These are phyloP conservation scores for Leuciscus waleckii DNA, from an alignment of 2,797 vertebrate genomes.

Conservation along the genomic window DNA sequence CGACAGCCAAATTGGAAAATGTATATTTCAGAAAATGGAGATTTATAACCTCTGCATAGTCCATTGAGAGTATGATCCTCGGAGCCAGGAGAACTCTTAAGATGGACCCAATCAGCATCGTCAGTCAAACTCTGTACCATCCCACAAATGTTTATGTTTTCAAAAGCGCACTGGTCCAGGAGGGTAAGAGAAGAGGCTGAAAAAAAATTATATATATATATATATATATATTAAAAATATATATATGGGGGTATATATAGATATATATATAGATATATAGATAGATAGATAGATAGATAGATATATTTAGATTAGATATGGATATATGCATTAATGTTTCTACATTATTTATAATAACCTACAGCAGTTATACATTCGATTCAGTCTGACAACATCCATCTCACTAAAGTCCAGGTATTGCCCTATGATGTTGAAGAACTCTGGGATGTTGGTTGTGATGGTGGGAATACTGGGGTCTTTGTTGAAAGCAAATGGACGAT, in stretches of 20 bases:
- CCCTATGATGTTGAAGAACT: constrained; percentile 86
- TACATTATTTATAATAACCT: constrained; percentile 64
- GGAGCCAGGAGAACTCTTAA: constrained; percentile 61
- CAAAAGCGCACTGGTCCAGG: constrained; percentile 90
- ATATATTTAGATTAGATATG: no score
- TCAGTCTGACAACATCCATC: constrained; percentile 84
- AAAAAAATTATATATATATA: background rate
- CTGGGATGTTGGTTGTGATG: constrained; percentile 89
- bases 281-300: background rate
- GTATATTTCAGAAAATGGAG: background rate
- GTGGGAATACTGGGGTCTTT: constrained; percentile 83
- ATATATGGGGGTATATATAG: background rate
- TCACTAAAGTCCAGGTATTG: constrained; percentile 89
- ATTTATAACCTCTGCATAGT: constrained; percentile 81
- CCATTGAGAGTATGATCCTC: constrained; percentile 86
- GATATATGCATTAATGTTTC: background rate
- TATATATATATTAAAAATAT: background rate
- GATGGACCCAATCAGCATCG: constrained; percentile 80
- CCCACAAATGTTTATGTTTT: constrained; percentile 87
- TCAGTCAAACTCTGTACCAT: constrained; percentile 88
- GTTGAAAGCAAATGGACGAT: constrained; percentile 87
- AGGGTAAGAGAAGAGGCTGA: constrained; percentile 85
- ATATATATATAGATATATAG: background rate
- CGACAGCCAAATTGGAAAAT: background rate
- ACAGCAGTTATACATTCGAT: constrained; percentile 95